Evolutionary conservation across 30 jellyfish, hydroid and myxozoan species (phyloP).

Genomic region (Turritopsis dohrnii): DNA sequence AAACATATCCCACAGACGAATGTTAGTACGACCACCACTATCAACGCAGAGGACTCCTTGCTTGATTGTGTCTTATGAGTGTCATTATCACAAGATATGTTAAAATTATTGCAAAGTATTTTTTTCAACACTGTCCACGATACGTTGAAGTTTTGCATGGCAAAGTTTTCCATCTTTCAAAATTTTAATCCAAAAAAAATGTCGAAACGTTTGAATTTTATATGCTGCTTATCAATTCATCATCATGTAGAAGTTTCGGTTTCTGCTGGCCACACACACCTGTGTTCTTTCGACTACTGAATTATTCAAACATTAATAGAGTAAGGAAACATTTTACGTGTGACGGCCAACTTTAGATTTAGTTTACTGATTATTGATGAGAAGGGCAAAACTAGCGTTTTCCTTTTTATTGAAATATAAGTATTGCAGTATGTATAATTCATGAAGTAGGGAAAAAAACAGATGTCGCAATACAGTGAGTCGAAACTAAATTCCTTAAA

Average conservation of each 20-base stretch:
- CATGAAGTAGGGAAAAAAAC: neutral
- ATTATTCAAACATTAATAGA: neutral
- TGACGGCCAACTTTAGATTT: too few species aligned
- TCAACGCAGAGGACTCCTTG: neutral
- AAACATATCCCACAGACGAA: neutral
- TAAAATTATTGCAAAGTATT: neutral
- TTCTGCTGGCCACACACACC: neutral
- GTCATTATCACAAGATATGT: neutral
- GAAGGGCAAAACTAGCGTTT: neutral
- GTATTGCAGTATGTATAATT: neutral
- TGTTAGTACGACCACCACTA: neutral
- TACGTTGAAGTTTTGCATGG: neutral
- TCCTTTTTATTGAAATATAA: neutral
- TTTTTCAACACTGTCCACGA: neutral
- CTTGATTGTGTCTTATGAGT: neutral
- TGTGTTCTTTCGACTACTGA: neutral
- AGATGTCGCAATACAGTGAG: neutral
- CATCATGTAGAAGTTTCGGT: neutral
- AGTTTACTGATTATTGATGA: too few species aligned
- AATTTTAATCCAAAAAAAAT: neutral
- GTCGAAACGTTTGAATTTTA: too few species aligned
- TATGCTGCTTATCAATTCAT: too few species aligned
- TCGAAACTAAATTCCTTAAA: too few species aligned
- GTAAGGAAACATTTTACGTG: neutral
- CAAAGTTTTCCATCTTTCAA: neutral